phyloP scores from a whole-genome alignment of 2,888 invertebrate species.

The Dysmachus trigonus region DNA sequence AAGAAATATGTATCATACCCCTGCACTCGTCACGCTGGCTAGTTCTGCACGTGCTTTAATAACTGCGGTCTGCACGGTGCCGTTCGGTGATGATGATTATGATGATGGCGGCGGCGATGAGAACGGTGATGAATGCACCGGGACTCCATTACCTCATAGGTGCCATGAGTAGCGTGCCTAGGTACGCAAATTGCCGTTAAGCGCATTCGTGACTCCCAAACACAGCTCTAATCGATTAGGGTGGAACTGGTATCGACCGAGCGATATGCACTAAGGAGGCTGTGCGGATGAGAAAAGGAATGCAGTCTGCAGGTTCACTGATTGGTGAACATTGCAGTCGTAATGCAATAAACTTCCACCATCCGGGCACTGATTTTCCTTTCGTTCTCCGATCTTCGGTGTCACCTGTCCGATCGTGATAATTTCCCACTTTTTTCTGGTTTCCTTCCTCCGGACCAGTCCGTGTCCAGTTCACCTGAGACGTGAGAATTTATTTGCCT shows the following conservation, averaged over 20 bases:
- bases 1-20: background rate
- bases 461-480: background rate
- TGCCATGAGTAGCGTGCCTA: background rate
- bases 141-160: background rate
- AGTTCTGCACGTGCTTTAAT: background rate
- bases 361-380: background rate
- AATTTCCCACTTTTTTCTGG: background rate
- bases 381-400: background rate
- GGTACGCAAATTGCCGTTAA: conserved; percentile 5
- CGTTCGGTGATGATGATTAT: background rate
- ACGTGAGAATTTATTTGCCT: background rate
- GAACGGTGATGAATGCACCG: background rate
- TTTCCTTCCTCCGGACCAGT: background rate
- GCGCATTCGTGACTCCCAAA: background rate
- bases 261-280: background rate
- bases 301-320: background rate
- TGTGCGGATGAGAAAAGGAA: background rate
- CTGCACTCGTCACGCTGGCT: background rate
- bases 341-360: background rate
- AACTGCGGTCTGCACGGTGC: background rate
- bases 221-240: background rate
- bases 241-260: background rate
- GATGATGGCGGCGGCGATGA: background rate
- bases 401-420: background rate
- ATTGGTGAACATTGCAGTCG: background rate